These are phyloP conservation scores for Hypolimnas misippus DNA, from an alignment of 2,888 invertebrate species.

Conservation along the genomic window DNA sequence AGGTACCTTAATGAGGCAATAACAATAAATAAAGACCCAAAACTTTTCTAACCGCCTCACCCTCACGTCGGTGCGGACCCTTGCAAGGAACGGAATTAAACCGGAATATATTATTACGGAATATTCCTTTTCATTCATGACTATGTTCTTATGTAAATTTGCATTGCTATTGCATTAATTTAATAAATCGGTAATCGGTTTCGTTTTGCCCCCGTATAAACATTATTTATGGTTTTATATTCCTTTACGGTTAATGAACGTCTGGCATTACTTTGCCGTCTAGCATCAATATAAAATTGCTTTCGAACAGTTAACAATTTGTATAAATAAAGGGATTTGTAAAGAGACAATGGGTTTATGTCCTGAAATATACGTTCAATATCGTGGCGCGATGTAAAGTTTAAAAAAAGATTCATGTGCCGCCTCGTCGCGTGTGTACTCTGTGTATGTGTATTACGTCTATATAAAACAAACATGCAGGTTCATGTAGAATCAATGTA, in stretches of 20 bases:
- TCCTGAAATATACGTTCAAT: neutral
- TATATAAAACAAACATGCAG: constrained; percentile 33
- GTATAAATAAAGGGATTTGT: neutral
- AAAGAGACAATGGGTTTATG: neutral
- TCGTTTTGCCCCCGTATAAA: neutral
- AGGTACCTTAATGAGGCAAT: constrained; percentile 83
- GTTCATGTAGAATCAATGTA: constrained; percentile 61
- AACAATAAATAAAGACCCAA: constrained; percentile 84
- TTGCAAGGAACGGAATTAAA: constrained; percentile 75
- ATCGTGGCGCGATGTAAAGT: neutral
- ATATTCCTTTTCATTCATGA: constrained; percentile 39
- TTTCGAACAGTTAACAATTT: neutral
- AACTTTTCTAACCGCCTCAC: constrained; percentile 78
- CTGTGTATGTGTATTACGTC: neutral
- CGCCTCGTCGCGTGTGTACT: neutral
- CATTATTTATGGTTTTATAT: constrained; percentile 16
- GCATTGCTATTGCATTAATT: constrained; percentile 34
- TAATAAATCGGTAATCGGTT: constrained; percentile 18
- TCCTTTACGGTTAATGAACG: neutral
- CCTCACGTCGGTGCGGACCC: constrained; percentile 68
- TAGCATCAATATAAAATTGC: neutral
- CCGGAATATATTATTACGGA: constrained; percentile 60
- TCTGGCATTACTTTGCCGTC: constrained; percentile 1
- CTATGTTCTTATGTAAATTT: constrained; percentile 35
- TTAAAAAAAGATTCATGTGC: constrained; percentile 1